phyloP scores from a whole-genome alignment of 2,888 invertebrate genomes.

The Scelioninae gen. 2 region DNA sequence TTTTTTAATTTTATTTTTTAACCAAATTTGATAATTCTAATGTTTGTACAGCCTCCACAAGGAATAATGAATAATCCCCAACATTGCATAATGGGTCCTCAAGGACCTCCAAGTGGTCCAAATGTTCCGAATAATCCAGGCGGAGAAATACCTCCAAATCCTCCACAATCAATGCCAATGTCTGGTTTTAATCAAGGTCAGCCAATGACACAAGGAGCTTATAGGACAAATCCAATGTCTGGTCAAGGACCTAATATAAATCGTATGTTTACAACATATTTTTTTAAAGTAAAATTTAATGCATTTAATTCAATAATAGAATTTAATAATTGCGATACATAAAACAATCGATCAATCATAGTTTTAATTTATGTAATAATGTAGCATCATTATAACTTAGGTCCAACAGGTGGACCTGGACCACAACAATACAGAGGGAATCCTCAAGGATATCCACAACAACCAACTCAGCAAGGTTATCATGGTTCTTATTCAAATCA shows the following conservation, averaged over 20 bases:
- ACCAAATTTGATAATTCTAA: neutral
- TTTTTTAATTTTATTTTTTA: too few species aligned
- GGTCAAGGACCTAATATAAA: slow-evolving; percentile 77
- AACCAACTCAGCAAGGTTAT: slow-evolving; percentile 80
- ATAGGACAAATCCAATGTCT: slow-evolving; percentile 79
- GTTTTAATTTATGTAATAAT: too few species aligned
- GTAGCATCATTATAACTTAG: slow-evolving; percentile 60
- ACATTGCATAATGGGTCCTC: slow-evolving; percentile 74
- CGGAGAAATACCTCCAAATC: slow-evolving; percentile 72
- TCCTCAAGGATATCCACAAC: slow-evolving; percentile 80
- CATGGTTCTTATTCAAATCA: slow-evolving; percentile 77
- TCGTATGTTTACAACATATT: slow-evolving; percentile 70
- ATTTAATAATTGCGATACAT: too few species aligned
- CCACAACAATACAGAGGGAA: slow-evolving; percentile 76
- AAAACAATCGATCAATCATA: too few species aligned
- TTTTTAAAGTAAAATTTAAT: too few species aligned
- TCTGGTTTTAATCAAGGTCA: slow-evolving; percentile 73
- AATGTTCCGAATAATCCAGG: slow-evolving; percentile 72
- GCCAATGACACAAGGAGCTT: slow-evolving; percentile 74
- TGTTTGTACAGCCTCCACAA: slow-evolving; percentile 77
- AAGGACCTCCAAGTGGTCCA: slow-evolving; percentile 72
- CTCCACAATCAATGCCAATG: slow-evolving; percentile 73
- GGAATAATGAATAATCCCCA: slow-evolving; percentile 76
- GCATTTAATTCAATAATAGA: too few species aligned
- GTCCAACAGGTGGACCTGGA: slow-evolving; percentile 76